A percentile compares a stretch with the other conserved stretches of the same genome.
phyloP scores from a whole-genome alignment of 2,113 vertebrate genomes.

The Microtus richardsoni region DNA sequence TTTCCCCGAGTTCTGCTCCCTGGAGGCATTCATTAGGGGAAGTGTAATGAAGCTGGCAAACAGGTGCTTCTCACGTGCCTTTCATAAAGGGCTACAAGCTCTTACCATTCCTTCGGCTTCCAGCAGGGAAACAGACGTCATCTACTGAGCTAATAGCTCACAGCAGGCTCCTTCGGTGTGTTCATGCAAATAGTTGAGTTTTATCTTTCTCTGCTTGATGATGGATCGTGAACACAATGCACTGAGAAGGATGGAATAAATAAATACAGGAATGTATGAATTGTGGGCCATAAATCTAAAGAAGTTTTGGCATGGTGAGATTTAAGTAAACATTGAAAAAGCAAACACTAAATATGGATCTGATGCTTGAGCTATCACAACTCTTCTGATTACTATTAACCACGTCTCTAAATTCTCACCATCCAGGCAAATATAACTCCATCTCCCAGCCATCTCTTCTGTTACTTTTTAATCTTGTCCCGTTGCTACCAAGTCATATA shows the following conservation, averaged over 20 bases:
- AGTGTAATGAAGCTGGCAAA: conserved; percentile 80
- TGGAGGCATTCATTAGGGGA: conserved; percentile 74
- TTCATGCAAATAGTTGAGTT: conserved; percentile 55
- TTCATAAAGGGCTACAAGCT: background rate
- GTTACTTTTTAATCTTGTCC: conserved; percentile 3
- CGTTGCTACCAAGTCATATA: background rate
- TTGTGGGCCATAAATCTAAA: conserved; percentile 53
- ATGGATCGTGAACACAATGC: conserved; percentile 3
- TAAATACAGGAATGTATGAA: conserved; percentile 9
- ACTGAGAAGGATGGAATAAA: conserved; percentile 30
- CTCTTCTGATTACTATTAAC: conserved; percentile 26
- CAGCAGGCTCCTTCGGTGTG: conserved; percentile 35
- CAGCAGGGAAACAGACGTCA: conserved; percentile 51
- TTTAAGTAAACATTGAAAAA: conserved; percentile 53
- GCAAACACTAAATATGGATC: background rate
- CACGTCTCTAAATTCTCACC: conserved; percentile 17
- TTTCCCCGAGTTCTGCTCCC: conserved; percentile 65
- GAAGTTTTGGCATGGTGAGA: conserved; percentile 12
- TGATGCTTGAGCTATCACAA: conserved; percentile 4
- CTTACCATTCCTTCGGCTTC: conserved; percentile 34
- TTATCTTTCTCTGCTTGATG: conserved; percentile 40
- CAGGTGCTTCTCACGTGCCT: conserved; percentile 69
- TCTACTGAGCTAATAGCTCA: conserved; percentile 61
- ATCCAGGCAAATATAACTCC: background rate
- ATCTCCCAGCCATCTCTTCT: background rate